Conservation (phyloP, 2,113 vertebrate species). For the Leucopsar rothschildi region DNA sequence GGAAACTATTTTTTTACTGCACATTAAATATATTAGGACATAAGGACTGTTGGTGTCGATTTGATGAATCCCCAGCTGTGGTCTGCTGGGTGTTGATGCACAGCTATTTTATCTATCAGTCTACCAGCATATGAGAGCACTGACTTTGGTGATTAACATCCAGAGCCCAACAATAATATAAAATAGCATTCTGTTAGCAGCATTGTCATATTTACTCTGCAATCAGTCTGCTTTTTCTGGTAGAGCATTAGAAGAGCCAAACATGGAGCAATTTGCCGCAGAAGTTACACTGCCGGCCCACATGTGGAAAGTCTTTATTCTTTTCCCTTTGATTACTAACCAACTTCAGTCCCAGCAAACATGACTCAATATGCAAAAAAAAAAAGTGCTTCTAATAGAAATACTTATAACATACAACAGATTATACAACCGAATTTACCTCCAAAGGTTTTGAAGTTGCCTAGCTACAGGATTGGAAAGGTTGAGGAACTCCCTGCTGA, state of each 20-base stretch:
- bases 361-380: slow-evolving; percentile 46
- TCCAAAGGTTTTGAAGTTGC: slow-evolving; percentile 56
- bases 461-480: slow-evolving; percentile 41
- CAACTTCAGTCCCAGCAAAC: slow-evolving; percentile 34
- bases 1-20: not conserved
- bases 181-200: not conserved
- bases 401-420: not conserved
- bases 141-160: not conserved
- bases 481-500: slow-evolving; percentile 20
- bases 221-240: not conserved
- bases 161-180: not conserved
- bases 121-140: not conserved
- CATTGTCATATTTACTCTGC: not conserved
- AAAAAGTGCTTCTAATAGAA: not conserved
- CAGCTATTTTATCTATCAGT: not conserved
- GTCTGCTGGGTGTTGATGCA: not conserved
- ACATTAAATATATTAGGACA: not conserved
- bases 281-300: not conserved
- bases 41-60: not conserved
- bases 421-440: slow-evolving; percentile 53
- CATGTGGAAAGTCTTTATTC: slow-evolving; percentile 36
- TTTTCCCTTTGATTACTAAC: slow-evolving; percentile 50
- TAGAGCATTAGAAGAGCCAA: not conserved
- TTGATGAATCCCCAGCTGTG: not conserved
- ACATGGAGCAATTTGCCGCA: not conserved